Evolutionary conservation across 2,888 invertebrate species (phyloP), one percentile per base, ranked within the genome.

Genomic region (Sylvicola cinctus): DNA sequence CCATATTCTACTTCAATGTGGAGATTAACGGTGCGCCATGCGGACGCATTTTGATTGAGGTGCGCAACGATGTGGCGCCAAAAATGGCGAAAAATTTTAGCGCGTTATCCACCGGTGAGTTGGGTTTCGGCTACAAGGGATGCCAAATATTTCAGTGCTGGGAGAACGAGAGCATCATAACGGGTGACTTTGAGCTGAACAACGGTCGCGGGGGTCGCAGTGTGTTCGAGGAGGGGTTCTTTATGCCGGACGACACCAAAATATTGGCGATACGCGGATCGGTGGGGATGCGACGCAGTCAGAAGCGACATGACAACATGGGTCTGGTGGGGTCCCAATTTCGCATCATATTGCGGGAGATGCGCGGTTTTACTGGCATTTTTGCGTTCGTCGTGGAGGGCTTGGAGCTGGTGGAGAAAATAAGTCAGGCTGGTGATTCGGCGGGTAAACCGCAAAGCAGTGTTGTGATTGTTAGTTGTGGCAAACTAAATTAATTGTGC

Each of bases 291-390:
- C 63, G 80, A 10, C 65, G 81, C 30, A 76, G 78, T 37, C 79
- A 80, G 51, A 76, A 75, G 52, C 68, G 78, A 17, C 79, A 77
- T 58, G 78, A 80, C 52, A 76, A 74, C 46, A 61, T 74, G 44
- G 79, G 80, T 33, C 69, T 79, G 65, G 80, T 81, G n/a, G 81
- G 80, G 16, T 80, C 80, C 37, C 81, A 81, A 55, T 83, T 81
- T 59, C 71, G 81, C 42, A 71, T 81, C 42, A 76, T 81, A 44
- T 59, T 81, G 46, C 74, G 77, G 44, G 79, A 81, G 52, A 80
- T 79, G 76, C 66, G 78, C 40, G 77, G 77, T 29, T 81, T 81
- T 56, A 79, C 80, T 4, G 80, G 75, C 29, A 80, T 81, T 42
- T 81, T 83, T 51, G 81, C 74, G 25, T 73, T 72, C 55, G 79